Evolutionary conservation across 2,113 vertebrate genomes (phyloP), one percentile per base, ranked within the genome.

Genomic region (Rhabdomys dilectus): DNA sequence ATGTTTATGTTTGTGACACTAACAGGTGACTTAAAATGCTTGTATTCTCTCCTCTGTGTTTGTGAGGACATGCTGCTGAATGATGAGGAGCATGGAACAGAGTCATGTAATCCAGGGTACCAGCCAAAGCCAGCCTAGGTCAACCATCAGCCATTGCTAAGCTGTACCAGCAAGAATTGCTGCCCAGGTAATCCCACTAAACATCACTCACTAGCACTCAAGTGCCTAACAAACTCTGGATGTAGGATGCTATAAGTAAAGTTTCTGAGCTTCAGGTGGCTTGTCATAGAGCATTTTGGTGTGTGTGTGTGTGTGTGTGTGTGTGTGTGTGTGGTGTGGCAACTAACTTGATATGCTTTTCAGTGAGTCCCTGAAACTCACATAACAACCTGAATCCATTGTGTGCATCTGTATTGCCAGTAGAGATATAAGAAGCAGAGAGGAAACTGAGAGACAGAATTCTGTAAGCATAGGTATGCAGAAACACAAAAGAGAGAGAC

Each of bases 61-160:
- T 53, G 39, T 60, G 45, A 88, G 21, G 84, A 78, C 17, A 42
- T 13, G 6, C 80, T 53, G 45, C n/a, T 91, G 64, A 87, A 80
- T 31, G 77, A 80, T 15, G 31, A 36, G 62, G 34, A 7, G 9
- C 0, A 0, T 2, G n/a, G 24, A 92, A 58, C 6, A 93, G 45
- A 91, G 45, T 21, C 13, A 92, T 31, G 8, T 1, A 70, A 56
- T 4, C 36, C 31, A 24, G 6, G 66, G 26, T 39, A 39, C 34
- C 60, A 91, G 82, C 7, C 91, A 96, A 93, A 68, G 39, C 36
- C 66, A 87, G 39, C 45, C 45, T 51, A 85, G 31, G n/a, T 68
- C 73, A 91, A 34, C 56, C 36, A 34, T 45, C 10, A 73, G 68
- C 24, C 76, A 58, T 64, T 56, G 60, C 1, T 80, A 36, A 89